Evolutionary conservation across 1,140 invertebrate genomes (phyloP).

Genomic region (Heliconius hewitsoni): DNA sequence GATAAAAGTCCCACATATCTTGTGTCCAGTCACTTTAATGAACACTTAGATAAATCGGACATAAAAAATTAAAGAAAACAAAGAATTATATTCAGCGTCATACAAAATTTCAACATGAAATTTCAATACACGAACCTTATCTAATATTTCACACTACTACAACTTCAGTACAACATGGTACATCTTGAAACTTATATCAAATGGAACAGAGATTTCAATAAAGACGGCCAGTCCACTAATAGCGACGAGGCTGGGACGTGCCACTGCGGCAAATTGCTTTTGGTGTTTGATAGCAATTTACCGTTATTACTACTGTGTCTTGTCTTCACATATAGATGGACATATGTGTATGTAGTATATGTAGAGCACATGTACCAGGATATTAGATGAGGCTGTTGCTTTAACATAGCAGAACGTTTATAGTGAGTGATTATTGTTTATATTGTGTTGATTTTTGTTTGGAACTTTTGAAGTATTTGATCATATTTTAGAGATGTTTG

Average conservation of each 20-base stretch:
- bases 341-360: background rate
- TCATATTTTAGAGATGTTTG: no score
- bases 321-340: background rate
- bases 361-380: background rate
- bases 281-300: conserved; percentile 13
- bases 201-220: conserved; percentile 11
- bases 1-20: no score
- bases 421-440: background rate
- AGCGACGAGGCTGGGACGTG: conserved; percentile 10
- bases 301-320: conserved; percentile 12
- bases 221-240: conserved; percentile 6
- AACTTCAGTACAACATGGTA: background rate
- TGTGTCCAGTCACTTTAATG: no score
- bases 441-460: no score
- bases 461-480: no score
- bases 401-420: background rate
- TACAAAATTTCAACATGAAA: background rate
- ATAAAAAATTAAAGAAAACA: no score
- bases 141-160: background rate
- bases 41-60: no score
- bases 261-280: conserved; percentile 12
- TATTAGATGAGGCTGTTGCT: conserved; percentile 1
- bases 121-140: background rate
- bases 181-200: conserved; percentile 7
- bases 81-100: background rate